Percentiles rank a stretch among this genome's conserved stretches.
phyloP scores from a whole-genome alignment of 2,888 invertebrate species.

The Tolmerus cingulatus region DNA sequence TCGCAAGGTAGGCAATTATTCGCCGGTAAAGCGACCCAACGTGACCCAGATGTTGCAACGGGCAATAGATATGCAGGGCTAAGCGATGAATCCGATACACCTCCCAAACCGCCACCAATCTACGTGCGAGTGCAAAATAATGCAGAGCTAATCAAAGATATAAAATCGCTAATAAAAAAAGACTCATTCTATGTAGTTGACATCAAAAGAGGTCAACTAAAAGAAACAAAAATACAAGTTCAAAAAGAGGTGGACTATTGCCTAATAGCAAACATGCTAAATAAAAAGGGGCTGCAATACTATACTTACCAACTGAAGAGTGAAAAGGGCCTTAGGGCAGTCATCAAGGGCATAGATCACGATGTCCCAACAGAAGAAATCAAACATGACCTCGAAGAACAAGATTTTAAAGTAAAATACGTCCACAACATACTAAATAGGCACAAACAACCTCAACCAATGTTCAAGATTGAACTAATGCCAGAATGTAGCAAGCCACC shows the following conservation, averaged over 20 bases:
- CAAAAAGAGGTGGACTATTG: neutral
- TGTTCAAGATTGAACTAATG: neutral
- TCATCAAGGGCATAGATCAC: neutral
- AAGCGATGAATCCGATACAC: neutral
- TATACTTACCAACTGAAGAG: neutral
- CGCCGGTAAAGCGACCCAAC: neutral
- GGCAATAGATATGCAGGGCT: neutral
- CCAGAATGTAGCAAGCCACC: neutral
- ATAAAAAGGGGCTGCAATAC: neutral
- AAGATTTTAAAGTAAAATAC: neutral
- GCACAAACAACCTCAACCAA: neutral
- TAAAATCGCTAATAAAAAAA: neutral
- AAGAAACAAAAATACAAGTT: neutral
- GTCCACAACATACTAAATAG: neutral
- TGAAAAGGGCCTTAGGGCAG: neutral
- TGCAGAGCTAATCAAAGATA: neutral
- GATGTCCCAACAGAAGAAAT: neutral
- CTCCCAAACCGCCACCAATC: neutral
- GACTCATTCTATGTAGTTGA: neutral
- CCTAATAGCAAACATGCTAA: neutral
- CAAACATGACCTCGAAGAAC: neutral
- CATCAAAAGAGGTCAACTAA: constrained; percentile 2
- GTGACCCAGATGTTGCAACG: neutral
- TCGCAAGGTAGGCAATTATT: neutral
- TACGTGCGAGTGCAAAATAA: neutral